A percentile compares a stretch with the other conserved stretches of the same genome.
These are phyloP conservation scores for Exephanes ischioxanthus DNA, from an alignment of 2,888 invertebrate genomes.

Conservation along the genomic window DNA sequence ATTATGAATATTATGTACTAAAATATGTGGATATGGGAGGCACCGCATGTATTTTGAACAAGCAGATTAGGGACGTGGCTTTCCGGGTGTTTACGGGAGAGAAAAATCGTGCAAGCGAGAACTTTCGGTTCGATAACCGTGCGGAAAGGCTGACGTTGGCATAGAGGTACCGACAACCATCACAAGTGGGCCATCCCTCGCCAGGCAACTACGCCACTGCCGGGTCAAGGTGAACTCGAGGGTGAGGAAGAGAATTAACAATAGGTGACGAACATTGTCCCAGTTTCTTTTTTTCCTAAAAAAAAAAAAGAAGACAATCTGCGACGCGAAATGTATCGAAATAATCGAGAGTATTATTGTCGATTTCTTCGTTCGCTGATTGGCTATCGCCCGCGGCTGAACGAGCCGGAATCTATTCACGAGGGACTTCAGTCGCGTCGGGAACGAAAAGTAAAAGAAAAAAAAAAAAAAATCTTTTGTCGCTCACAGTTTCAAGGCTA, in stretches of 20 bases:
- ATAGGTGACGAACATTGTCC: not conserved
- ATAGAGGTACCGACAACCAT: not conserved
- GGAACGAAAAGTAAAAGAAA: not conserved
- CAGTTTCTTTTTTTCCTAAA: not conserved
- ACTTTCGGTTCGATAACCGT: conserved; percentile 37
- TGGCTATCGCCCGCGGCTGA: not conserved
- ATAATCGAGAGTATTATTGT: not conserved
- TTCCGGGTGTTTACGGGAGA: conserved; percentile 4
- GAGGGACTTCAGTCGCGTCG: not conserved
- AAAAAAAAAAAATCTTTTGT: not conserved
- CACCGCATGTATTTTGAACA: too few relatives aligned
- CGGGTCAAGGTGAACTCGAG: conserved; percentile 41
- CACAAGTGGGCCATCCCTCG: conserved; percentile 44
- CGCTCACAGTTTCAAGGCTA: not conserved
- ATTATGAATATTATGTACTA: too few relatives aligned
- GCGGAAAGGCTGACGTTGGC: not conserved
- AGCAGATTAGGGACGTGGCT: too few relatives aligned
- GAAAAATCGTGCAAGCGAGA: conserved; percentile 22
- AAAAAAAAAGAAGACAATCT: not conserved
- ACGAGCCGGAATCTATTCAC: not conserved
- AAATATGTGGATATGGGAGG: too few relatives aligned
- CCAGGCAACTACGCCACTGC: conserved; percentile 38
- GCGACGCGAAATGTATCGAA: not conserved
- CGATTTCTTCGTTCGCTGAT: conserved; percentile 1
- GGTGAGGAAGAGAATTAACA: conserved; percentile 9